A percentile compares a stretch with the other conserved stretches of the same genome.
Evolutionary conservation across 2,797 vertebrate genomes (phyloP).

Genomic region (Tenualosa ilisha): DNA sequence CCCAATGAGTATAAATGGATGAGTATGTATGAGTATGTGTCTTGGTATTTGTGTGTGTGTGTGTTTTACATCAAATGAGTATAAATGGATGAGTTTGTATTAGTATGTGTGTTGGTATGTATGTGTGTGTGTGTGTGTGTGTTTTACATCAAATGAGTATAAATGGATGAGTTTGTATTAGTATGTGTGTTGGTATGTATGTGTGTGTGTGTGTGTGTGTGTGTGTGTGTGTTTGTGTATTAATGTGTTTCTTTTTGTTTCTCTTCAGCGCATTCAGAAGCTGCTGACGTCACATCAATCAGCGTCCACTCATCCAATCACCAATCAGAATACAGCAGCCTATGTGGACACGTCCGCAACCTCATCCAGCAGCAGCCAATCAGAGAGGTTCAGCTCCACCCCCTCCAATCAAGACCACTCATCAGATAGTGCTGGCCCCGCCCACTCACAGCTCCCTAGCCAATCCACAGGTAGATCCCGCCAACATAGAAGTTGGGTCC

Average conservation of each 20-base stretch:
- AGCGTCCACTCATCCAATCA: constrained; percentile 68
- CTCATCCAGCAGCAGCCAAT: constrained; percentile 49
- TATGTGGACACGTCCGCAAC: constrained; percentile 41
- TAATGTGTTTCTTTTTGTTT: constrained; percentile 24
- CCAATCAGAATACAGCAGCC: constrained; percentile 28
- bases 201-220: not conserved
- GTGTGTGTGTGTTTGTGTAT: constrained; percentile 34
- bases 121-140: not conserved
- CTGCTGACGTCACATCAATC: constrained; percentile 70
- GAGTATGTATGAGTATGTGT: no score
- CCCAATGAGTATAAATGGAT: no score
- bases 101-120: not conserved
- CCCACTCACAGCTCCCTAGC: not conserved
- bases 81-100: no score
- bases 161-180: not conserved
- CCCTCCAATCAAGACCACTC: constrained; percentile 37
- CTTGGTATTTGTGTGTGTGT: not conserved
- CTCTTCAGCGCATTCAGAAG: constrained; percentile 67
- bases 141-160: not conserved
- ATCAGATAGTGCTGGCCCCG: constrained; percentile 40
- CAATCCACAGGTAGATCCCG: constrained; percentile 11
- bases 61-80: no score
- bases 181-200: not conserved
- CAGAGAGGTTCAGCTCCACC: constrained; percentile 34
- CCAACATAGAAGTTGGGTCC: no score